Base-by-base conservation (phyloP, 2,113 vertebrate species). In the Centropus bengalensis region DNA sequence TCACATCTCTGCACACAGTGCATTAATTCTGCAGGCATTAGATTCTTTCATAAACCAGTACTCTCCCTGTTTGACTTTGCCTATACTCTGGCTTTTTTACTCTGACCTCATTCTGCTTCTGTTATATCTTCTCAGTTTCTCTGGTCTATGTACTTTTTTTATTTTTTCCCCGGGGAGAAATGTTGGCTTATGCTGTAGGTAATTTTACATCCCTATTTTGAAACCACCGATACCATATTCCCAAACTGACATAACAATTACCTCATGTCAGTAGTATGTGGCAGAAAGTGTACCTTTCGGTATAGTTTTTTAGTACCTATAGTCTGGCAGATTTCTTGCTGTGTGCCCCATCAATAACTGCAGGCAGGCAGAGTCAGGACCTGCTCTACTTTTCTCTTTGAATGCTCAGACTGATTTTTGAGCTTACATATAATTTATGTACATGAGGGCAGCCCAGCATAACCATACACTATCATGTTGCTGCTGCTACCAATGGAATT, bases 1-100 rank as follows among this genome's bases (percentile, higher is more conserved):
- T 93, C 51, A 38, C 21, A 55, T 67, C 36, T 94, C 51, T 70
- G 23, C 73, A 73, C 42, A 40, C 22, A 89, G 28, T 0, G 0
- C 54, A 81, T 86, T 82, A 95, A 91, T 93, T 87, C 66, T 89
- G 70, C 68, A 91, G 60, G 30, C 16, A 30, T 44, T 51, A 71
- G 70, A 45, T 28, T 51, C 6, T 71, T 36, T 79, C 28, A 77
- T 55, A 82, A 62, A 66, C 45, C 55, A 82, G 4, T 26, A 26
- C 24, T 92, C 23, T 80, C 55, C 21, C 44, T 58, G 9, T 76
- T 73, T 82, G 62, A 71, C 27, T 85, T 87, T 68, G 5, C 19
- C n/a, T 68, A 44, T 14, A 56, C 6, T 82, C 51, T 89, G 45
- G 3, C 9, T 93, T 80, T 52, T 86, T 88, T 16, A 14, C 17